A percentile compares a stretch with the other conserved stretches of the same genome.
These are phyloP conservation scores for Helicolenus hilgendorfi DNA, from an alignment of 2,797 vertebrate genomes.

Conservation along the genomic window DNA sequence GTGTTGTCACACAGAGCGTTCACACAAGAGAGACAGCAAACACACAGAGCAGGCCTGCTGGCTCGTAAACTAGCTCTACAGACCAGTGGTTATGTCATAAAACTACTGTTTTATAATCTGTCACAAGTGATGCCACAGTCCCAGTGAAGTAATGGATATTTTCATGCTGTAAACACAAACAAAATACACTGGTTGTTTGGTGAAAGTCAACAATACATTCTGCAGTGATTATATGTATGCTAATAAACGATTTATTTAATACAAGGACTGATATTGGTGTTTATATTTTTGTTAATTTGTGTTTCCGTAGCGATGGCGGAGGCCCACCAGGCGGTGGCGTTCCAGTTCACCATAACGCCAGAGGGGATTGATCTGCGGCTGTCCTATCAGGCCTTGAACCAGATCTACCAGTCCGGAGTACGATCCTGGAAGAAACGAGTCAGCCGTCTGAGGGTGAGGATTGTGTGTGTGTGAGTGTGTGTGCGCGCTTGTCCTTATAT, in stretches of 20 bases:
- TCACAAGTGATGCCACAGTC: background rate
- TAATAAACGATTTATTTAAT: background rate
- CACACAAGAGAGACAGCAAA: background rate
- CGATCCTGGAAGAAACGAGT: slow-evolving; percentile 91
- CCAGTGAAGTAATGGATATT: background rate
- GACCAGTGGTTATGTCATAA: background rate
- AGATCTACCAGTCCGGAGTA: slow-evolving; percentile 88
- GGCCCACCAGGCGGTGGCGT: slow-evolving; percentile 91
- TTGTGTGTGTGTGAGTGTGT: background rate
- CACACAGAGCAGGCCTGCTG: background rate
- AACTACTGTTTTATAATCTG: background rate
- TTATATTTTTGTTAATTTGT: background rate
- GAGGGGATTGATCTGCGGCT: slow-evolving; percentile 91
- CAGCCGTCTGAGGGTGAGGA: slow-evolving; percentile 87
- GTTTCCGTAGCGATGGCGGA: slow-evolving; percentile 87
- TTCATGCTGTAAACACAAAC: background rate
- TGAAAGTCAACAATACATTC: background rate
- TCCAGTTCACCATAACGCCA: slow-evolving; percentile 92
- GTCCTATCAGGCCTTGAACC: slow-evolving; percentile 89
- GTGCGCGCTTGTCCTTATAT: background rate
- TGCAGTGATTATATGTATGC: background rate
- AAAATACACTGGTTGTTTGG: background rate
- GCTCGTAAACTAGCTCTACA: background rate
- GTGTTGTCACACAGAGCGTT: slow-evolving; percentile 9
- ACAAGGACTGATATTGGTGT: background rate